Evolutionary conservation across 2,113 vertebrate genomes (phyloP), one percentile per base, ranked within the genome.

Genomic region (Phylloscopus whistleri): DNA sequence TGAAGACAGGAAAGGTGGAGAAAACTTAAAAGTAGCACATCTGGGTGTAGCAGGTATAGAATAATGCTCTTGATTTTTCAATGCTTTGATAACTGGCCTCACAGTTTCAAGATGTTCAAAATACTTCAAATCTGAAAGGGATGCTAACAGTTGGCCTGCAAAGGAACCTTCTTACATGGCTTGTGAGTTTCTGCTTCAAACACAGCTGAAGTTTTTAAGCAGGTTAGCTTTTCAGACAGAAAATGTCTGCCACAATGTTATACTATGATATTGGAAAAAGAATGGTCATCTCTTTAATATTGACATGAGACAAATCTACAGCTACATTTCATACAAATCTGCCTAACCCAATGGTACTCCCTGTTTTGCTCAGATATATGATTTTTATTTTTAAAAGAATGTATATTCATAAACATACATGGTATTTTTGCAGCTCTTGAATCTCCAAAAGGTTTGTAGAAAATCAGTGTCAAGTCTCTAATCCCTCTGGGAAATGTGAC

Each of bases 1-100:
- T 58, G 98, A 99, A 97, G 99, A 99, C 67, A 98, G 99, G 78
- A 99, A 98, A 95, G 99, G 99, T 59, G 98, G 98, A 77, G 98
- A 99, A 93, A 97, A 98, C 16, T 89, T 99, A 87, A 98, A 98
- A 93, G 87, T 94, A 78, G 84, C 97, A 77, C 96, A 97, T 49
- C 96, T 96, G 88, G 98, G 98, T 72, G 95, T 98, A 77, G 96
- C 97, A 96, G 97, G 99, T 97, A 97, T 33, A 89, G 27, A 66
- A 72, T 31, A 53, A 74, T 26, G 11, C 12, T 90, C 17, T 37
- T 51, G 31, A 31, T 41, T 83, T 83, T 64, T 72, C 35, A 49
- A 0, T 72, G 51, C 3, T 76, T 87, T 87, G 53, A 13, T 74
- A 82, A 64, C 9, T 83, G 72, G n/a, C 28, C 76, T 94, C n/a